phyloP scores from a whole-genome alignment of 2,113 vertebrate species.

The Brachyhypopomus gauderio region DNA sequence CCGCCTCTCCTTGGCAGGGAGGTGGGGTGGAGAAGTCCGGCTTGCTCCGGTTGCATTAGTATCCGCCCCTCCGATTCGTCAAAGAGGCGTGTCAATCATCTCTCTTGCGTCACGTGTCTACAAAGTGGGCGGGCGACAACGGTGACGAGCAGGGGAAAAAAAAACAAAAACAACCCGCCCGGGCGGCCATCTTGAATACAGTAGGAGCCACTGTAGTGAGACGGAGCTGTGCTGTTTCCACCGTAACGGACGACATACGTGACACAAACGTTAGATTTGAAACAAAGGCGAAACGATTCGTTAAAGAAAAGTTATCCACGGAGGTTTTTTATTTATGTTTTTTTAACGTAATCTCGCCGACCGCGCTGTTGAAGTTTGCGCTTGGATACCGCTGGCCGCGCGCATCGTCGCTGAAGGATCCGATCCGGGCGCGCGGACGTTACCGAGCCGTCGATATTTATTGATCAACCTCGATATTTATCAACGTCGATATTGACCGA shows the following conservation, averaged over 20 bases:
- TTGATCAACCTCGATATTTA: no score
- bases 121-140: conserved; percentile 47
- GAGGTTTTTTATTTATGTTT: no score
- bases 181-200: conserved; percentile 59
- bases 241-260: conserved; percentile 6
- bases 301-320: not conserved
- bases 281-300: conserved; percentile 19
- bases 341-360: not conserved
- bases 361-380: not conserved
- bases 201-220: conserved; percentile 44
- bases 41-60: not conserved
- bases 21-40: not conserved
- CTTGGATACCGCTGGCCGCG: conserved; percentile 32
- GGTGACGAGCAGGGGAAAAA: conserved; percentile 46
- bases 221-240: not conserved
- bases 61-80: conserved; percentile 18
- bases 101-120: not conserved
- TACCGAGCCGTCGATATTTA: conserved; percentile 28
- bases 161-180: conserved; percentile 58
- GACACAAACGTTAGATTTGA: not conserved
- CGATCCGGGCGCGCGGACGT: conserved; percentile 23
- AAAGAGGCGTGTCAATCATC: conserved; percentile 19
- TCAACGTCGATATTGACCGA: conserved; percentile 36
- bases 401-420: conserved; percentile 30
- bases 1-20: not conserved